Percentiles rank a stretch among this genome's conserved stretches.
phyloP scores from a whole-genome alignment of 2,797 vertebrate species.

The Chrosomus eos region DNA sequence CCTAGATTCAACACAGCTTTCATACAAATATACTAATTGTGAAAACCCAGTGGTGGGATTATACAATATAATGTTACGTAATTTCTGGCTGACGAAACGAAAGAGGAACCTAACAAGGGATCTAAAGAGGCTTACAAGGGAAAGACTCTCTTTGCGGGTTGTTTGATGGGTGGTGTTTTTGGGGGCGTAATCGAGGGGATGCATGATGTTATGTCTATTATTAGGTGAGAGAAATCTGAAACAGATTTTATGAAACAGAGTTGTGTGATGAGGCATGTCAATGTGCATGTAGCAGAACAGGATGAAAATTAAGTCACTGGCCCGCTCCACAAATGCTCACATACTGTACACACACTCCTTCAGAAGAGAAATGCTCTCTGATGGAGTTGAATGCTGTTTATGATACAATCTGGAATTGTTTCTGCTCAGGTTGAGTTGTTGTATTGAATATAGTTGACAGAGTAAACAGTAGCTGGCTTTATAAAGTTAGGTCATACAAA shows the following conservation, averaged over 20 bases:
- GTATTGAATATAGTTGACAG: background rate
- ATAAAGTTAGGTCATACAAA: background rate
- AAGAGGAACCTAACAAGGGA: constrained; percentile 21
- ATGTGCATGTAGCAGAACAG: constrained; percentile 63
- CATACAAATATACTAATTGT: constrained; percentile 5
- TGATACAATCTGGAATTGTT: background rate
- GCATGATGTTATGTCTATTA: constrained; percentile 75
- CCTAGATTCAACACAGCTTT: constrained; percentile 32
- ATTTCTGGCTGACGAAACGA: background rate
- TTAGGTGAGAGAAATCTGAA: constrained; percentile 67
- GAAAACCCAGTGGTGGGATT: constrained; percentile 7
- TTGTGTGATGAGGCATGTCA: constrained; percentile 66
- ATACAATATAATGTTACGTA: constrained; percentile 15
- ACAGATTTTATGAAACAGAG: constrained; percentile 69
- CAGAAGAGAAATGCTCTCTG: constrained; percentile 60
- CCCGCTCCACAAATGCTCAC: constrained; percentile 60
- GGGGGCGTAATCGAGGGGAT: constrained; percentile 41
- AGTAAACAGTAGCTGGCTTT: background rate
- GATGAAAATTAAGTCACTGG: constrained; percentile 69
- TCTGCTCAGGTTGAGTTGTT: constrained; percentile 19
- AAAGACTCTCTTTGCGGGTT: background rate
- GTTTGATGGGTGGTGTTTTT: constrained; percentile 14
- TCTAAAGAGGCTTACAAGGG: constrained; percentile 15
- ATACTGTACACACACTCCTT: constrained; percentile 40
- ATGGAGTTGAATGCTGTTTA: constrained; percentile 48